These are phyloP conservation scores for Subacronicta megacephala DNA, from an alignment of 2,888 invertebrate genomes.

Conservation along the genomic window DNA sequence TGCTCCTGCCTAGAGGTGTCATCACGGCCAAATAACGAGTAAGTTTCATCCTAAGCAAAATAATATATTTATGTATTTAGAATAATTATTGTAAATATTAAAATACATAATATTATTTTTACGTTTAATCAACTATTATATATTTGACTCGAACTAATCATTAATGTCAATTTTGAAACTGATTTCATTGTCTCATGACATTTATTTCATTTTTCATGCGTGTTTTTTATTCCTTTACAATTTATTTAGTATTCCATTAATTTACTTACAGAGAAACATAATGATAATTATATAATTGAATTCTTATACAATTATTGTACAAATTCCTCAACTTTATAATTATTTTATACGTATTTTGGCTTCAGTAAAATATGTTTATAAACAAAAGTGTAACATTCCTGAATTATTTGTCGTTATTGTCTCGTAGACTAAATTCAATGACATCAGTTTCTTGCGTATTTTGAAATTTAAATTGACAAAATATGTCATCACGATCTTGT, in stretches of 20 bases:
- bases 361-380: background rate
- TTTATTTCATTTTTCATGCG: constrained; percentile 3
- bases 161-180: constrained; percentile 43
- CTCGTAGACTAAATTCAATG: constrained; percentile 26
- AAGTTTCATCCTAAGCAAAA: constrained; percentile 55
- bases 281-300: too few species aligned
- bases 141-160: constrained; percentile 48
- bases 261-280: background rate
- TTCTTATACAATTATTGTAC: too few species aligned
- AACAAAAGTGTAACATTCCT: constrained; percentile 35
- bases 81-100: constrained; percentile 11
- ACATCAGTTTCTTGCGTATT: constrained; percentile 48
- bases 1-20: constrained; percentile 66
- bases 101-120: constrained; percentile 16
- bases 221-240: too few species aligned
- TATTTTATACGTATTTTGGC: too few species aligned
- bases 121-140: constrained; percentile 21
- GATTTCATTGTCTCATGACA: constrained; percentile 46
- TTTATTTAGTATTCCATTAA: background rate
- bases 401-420: constrained; percentile 17
- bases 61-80: background rate
- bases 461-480: constrained; percentile 11
- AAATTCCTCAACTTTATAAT: too few species aligned
- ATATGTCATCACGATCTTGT: constrained; percentile 9
- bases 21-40: constrained; percentile 77